Percentiles rank a stretch among this genome's conserved stretches.
Evolutionary conservation across 2,113 vertebrate species (phyloP).

Genomic region (Andinoacara biseriatus): DNA sequence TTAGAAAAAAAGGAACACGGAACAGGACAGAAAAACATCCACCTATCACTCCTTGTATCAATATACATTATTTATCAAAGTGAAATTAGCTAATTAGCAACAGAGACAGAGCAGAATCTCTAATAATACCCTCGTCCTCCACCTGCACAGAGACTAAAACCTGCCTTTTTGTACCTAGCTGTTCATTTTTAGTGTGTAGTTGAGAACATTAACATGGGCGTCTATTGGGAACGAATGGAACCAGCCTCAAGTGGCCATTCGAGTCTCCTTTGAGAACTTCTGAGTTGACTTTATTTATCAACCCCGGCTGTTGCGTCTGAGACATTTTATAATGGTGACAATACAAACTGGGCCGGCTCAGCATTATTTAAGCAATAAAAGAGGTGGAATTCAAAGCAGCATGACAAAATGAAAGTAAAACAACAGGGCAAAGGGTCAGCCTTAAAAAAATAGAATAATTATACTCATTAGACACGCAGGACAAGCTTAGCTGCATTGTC

Average conservation of each 20-base stretch:
- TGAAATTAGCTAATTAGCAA: too few species aligned
- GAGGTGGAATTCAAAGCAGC: neutral
- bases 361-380: neutral
- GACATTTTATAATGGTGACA: neutral
- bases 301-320: neutral
- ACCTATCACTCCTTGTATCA: neutral
- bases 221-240: neutral
- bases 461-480: slow-evolving; percentile 36
- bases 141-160: neutral
- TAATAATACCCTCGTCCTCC: neutral
- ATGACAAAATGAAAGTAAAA: neutral
- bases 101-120: neutral
- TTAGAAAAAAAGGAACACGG: neutral
- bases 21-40: neutral
- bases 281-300: neutral
- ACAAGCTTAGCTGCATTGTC: slow-evolving; percentile 29
- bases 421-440: slow-evolving; percentile 11
- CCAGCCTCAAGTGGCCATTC: neutral
- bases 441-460: slow-evolving; percentile 9
- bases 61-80: neutral
- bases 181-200: neutral
- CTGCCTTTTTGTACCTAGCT: neutral
- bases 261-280: neutral
- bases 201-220: neutral
- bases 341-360: accelerated